Conservation (phyloP, 2,113 vertebrate species). For the Bos javanicus region DNA sequence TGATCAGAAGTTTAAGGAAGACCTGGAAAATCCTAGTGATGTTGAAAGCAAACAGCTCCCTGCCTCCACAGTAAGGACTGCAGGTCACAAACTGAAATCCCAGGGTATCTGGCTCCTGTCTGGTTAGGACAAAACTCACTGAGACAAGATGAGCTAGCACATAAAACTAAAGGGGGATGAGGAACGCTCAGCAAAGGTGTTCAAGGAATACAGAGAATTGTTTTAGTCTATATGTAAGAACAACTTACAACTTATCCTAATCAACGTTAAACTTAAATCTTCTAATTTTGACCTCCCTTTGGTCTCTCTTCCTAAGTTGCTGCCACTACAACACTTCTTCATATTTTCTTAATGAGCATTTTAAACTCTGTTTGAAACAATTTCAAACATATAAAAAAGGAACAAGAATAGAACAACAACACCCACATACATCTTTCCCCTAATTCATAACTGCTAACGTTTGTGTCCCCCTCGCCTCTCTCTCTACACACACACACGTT, state of each 20-base stretch:
- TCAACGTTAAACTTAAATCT: neutral
- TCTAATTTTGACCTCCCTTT: neutral
- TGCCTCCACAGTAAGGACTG: neutral
- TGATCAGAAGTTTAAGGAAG: neutral
- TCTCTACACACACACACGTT: neutral
- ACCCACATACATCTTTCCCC: neutral
- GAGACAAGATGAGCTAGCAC: neutral
- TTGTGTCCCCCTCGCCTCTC: neutral
- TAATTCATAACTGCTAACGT: neutral
- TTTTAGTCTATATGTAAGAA: neutral
- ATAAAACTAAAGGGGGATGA: neutral
- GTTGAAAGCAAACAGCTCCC: neutral
- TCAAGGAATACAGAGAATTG: neutral
- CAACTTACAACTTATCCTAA: neutral
- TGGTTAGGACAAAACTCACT: neutral
- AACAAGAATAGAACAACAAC: neutral
- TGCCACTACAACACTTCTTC: neutral
- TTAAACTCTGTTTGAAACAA: conserved; percentile 2
- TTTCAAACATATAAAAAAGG: neutral
- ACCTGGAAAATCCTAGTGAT: neutral
- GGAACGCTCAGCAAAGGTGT: neutral
- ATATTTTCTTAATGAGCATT: neutral
- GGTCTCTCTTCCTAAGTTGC: neutral
- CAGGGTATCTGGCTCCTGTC: neutral
- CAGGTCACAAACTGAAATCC: neutral